These are phyloP conservation scores for Bombus balteatus DNA, from an alignment of 1,140 invertebrate species.

Conservation along the genomic window DNA sequence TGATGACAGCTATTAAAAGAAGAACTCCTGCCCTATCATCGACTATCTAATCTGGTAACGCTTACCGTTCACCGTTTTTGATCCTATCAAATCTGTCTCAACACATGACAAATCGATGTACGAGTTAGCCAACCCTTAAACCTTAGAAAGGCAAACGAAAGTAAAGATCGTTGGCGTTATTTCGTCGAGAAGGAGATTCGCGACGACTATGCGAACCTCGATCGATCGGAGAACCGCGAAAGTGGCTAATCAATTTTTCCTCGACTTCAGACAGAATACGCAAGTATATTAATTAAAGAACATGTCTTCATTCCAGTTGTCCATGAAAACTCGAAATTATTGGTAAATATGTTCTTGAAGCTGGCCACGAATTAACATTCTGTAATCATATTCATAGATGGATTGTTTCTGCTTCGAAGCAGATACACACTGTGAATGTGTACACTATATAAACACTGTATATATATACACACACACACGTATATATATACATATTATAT, in stretches of 20 bases:
- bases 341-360: background rate
- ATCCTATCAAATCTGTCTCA: too few species aligned
- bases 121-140: background rate
- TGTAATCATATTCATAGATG: background rate
- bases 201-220: background rate
- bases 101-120: background rate
- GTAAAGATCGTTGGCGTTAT: constrained; percentile 1
- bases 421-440: too few species aligned
- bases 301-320: background rate
- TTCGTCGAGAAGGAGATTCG: background rate
- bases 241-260: background rate
- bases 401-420: background rate
- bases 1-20: background rate
- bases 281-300: background rate
- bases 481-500: background rate
- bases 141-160: background rate
- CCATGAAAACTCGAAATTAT: background rate
- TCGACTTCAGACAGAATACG: background rate
- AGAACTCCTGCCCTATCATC: background rate
- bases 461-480: background rate
- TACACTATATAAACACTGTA: too few species aligned
- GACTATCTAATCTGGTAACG: background rate
- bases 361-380: constrained; percentile 7
- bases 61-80: background rate
- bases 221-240: background rate